phyloP scores from a whole-genome alignment of 2,888 invertebrate genomes.

The Unio delphinus region DNA sequence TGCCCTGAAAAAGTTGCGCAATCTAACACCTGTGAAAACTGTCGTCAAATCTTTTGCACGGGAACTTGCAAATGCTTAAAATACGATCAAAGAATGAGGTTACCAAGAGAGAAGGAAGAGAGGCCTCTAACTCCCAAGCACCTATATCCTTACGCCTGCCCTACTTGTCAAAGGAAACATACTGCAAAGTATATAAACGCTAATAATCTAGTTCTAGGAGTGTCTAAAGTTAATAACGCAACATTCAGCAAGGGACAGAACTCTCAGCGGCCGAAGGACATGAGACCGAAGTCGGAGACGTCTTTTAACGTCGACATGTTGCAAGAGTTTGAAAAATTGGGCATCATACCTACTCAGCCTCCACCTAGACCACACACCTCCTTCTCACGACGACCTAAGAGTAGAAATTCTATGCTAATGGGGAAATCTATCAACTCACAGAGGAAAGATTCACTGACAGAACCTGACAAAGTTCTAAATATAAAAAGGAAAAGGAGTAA shows the following conservation, averaged over 20 bases:
- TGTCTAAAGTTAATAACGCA: slow-evolving; percentile 50
- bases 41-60: slow-evolving; percentile 49
- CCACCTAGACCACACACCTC: slow-evolving; percentile 35
- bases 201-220: slow-evolving; percentile 50
- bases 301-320: slow-evolving; percentile 32
- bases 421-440: slow-evolving; percentile 60
- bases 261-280: slow-evolving; percentile 44
- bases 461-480: slow-evolving; percentile 26
- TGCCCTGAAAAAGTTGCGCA: slow-evolving; percentile 55
- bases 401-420: slow-evolving; percentile 48
- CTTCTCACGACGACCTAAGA: slow-evolving; percentile 39
- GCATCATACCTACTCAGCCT: slow-evolving; percentile 40
- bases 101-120: slow-evolving; percentile 36
- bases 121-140: slow-evolving; percentile 28
- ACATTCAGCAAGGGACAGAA: slow-evolving; percentile 50
- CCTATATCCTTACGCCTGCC: slow-evolving; percentile 45
- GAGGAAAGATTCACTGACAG: slow-evolving; percentile 54
- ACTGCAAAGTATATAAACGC: slow-evolving; percentile 58
- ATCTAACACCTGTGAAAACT: slow-evolving; percentile 43
- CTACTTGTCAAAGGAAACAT: slow-evolving; percentile 48
- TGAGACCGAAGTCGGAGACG: slow-evolving; percentile 42
- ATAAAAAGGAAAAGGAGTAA: slow-evolving; percentile 13
- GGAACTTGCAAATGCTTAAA: slow-evolving; percentile 50
- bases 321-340: slow-evolving; percentile 53
- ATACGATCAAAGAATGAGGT: slow-evolving; percentile 59